Evolutionary conservation across 2,797 vertebrate species (phyloP), one percentile per base, ranked within the genome.

Genomic region (Sciurus carolinensis): DNA sequence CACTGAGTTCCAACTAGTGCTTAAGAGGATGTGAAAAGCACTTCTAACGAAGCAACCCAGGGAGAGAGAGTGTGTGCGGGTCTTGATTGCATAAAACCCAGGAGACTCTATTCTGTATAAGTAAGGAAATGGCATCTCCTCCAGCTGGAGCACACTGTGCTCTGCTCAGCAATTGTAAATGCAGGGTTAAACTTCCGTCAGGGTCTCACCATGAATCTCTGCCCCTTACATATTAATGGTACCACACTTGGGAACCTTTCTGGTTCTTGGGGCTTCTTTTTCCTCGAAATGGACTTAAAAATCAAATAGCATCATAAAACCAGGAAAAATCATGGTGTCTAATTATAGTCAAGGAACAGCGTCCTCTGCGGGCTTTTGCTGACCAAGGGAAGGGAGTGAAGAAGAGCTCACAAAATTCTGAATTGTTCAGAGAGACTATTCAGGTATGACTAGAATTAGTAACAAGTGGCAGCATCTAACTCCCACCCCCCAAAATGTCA

Each of bases 21-120:
- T 76, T 92, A 11, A 90, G 91, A 30, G 42, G 17, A 47, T 71
- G 42, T 36, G 39, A 52, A 39, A 89, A 69, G 26, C 13, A 69
- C 30, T 84, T 90, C 30, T 44, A 69, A 92, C 80, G 62, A 83
- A n/a, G 17, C 36, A 87, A 54, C 88, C 67, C 71, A 87, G 64
- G 4, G 67, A 77, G 28, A 47, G 12, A 50, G 18, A 50, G 24
- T 79, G 24, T 54, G 36, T 67, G 14, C 13, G 54, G 28, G 66
- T 85, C 39, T 64, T 10, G 3, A 12, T 28, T 82, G 39, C 30
- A 22, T 13, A 96, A 94, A 30, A 26, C 88, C 62, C 62, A 11
- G 13, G 86, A 82, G 89, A 75, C 5, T 73, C 7, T 0, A 9
- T 85, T 54, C 42, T 84, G 90, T 73, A 91, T 95, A 94, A 90